phyloP scores from a whole-genome alignment of 2,888 invertebrate species.

The Amphipoea lucens region DNA sequence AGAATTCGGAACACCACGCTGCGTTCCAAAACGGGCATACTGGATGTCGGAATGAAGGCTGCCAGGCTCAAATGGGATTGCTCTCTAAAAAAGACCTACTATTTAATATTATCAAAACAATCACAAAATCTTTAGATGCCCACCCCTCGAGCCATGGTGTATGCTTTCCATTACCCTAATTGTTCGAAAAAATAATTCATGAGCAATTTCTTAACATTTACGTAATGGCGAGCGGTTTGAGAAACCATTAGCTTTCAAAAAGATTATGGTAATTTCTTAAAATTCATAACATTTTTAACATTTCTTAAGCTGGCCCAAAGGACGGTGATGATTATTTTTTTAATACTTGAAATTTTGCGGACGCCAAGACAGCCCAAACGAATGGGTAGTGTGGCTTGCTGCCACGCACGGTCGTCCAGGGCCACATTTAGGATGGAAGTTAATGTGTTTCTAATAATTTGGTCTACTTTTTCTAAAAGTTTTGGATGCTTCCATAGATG shows the following conservation, averaged over 20 bases:
- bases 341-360: no score
- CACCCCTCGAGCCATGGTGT: neutral
- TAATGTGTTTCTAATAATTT: no score
- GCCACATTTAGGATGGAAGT: no score
- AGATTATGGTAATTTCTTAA: conserved; percentile 60
- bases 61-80: no score
- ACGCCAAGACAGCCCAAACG: no score
- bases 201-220: conserved; percentile 34
- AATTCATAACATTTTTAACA: conserved; percentile 46
- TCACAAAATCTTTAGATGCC: neutral
- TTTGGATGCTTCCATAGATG: no score
- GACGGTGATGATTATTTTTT: neutral
- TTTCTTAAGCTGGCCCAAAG: neutral
- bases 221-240: conserved; percentile 42
- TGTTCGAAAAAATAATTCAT: conserved; percentile 35
- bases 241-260: conserved; percentile 58
- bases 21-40: no score
- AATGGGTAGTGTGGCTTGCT: no score
- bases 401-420: no score
- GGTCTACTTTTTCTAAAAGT: no score
- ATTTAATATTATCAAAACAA: neutral
- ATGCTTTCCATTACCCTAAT: conserved; percentile 32
- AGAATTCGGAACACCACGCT: no score
- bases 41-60: no score
- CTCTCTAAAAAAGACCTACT: neutral